A percentile compares a stretch with the other conserved stretches of the same genome.
Evolutionary conservation across 1,140 invertebrate genomes (phyloP).

Genomic region (Hydropsyche tenuis): DNA sequence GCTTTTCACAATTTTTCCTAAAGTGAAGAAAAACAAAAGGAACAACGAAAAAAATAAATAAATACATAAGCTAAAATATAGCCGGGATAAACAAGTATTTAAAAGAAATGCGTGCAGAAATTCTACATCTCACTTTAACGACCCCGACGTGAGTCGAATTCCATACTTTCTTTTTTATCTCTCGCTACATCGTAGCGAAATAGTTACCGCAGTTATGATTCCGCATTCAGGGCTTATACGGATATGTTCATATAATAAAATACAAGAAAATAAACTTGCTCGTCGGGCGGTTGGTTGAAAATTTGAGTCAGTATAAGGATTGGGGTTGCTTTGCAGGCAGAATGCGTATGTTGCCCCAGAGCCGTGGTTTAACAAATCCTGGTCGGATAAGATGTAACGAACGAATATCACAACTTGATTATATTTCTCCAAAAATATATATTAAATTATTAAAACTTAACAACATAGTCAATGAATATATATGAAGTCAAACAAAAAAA

Average conservation of each 20-base stretch:
- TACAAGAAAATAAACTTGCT: neutral
- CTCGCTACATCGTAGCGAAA: too few relatives aligned
- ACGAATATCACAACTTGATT: too few relatives aligned
- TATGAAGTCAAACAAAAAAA: too few relatives aligned
- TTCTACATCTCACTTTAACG: conserved; percentile 4
- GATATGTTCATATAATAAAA: neutral
- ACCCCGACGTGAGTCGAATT: neutral
- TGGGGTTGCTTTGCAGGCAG: too few relatives aligned
- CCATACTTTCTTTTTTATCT: neutral
- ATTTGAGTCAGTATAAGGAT: too few relatives aligned
- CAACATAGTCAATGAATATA: too few relatives aligned
- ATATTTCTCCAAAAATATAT: too few relatives aligned
- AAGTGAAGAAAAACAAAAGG: conserved; percentile 5
- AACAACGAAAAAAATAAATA: conserved; percentile 3
- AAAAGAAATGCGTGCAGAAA: conserved; percentile 18
- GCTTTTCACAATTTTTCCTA: conserved; percentile 19
- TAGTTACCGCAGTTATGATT: neutral
- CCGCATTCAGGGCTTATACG: neutral
- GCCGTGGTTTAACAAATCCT: too few relatives aligned
- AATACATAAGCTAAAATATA: conserved; percentile 2
- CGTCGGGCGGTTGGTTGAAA: too few relatives aligned
- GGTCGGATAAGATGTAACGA: too few relatives aligned
- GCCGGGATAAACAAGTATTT: conserved; percentile 20
- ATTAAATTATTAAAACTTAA: too few relatives aligned
- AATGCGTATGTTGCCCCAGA: too few relatives aligned